These are phyloP conservation scores for Dermochelys coriacea DNA, from an alignment of 2,797 vertebrate genomes.

Conservation along the genomic window DNA sequence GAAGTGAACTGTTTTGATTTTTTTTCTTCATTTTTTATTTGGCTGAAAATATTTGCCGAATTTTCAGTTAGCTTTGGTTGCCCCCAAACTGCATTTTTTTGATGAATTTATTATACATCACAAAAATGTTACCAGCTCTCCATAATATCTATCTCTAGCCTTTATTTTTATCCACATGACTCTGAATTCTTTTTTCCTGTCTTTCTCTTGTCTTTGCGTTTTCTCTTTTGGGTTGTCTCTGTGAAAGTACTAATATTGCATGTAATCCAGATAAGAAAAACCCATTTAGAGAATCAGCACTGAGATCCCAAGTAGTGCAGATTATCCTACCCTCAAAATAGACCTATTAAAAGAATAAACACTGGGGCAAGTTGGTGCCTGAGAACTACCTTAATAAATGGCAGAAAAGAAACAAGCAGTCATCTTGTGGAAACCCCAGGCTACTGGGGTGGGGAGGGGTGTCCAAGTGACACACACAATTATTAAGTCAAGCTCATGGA, in stretches of 20 bases:
- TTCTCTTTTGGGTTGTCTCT: background rate
- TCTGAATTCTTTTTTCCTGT: background rate
- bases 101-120: no score
- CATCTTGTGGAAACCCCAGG: background rate
- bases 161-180: background rate
- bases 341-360: background rate
- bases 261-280: background rate
- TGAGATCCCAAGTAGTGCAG: background rate
- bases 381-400: background rate
- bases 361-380: background rate
- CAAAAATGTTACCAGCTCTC: no score
- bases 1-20: no score
- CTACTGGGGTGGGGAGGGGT: background rate
- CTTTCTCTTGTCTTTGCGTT: background rate
- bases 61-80: no score
- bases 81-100: no score
- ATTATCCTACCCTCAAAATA: constrained; percentile 9
- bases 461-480: background rate
- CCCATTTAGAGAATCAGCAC: constrained; percentile 22
- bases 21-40: no score
- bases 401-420: constrained; percentile 13
- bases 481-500: background rate
- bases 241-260: background rate
- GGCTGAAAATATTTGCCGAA: no score
- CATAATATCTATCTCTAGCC: background rate